Conservation (phyloP, 2,797 vertebrate genomes). For the Onychomys torridus region DNA sequence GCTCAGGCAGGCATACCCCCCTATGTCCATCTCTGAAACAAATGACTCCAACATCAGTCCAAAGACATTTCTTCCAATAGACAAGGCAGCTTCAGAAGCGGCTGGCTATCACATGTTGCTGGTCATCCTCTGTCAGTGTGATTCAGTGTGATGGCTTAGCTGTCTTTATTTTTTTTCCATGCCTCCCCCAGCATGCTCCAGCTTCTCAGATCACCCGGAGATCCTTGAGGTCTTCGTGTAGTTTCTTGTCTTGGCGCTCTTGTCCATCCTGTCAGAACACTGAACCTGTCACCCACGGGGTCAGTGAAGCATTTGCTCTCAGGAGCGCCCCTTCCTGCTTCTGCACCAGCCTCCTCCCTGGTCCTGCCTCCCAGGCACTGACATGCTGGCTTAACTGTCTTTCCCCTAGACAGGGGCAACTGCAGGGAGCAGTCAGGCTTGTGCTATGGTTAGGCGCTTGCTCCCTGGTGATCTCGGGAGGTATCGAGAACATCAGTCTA, state of each 20-base stretch:
- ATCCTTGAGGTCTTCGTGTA: not conserved
- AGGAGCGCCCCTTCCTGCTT: not conserved
- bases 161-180: accelerated
- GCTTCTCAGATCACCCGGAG: not conserved
- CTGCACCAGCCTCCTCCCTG: not conserved
- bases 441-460: not conserved
- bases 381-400: not conserved
- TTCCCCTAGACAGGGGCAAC: not conserved
- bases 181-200: not conserved
- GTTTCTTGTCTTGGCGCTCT: not conserved
- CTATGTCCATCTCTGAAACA: not conserved
- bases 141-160: not conserved
- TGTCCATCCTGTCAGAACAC: not conserved
- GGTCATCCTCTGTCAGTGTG: not conserved
- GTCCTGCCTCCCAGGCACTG: not conserved
- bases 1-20: not conserved
- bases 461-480: not conserved
- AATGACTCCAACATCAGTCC: not conserved
- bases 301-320: not conserved
- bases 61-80: not conserved
- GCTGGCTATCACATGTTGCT: not conserved
- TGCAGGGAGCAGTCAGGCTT: not conserved
- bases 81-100: not conserved
- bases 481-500: not conserved
- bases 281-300: not conserved